These are phyloP conservation scores for Drosophila antonietae DNA, from an alignment of 2,888 invertebrate species.

Conservation along the genomic window DNA sequence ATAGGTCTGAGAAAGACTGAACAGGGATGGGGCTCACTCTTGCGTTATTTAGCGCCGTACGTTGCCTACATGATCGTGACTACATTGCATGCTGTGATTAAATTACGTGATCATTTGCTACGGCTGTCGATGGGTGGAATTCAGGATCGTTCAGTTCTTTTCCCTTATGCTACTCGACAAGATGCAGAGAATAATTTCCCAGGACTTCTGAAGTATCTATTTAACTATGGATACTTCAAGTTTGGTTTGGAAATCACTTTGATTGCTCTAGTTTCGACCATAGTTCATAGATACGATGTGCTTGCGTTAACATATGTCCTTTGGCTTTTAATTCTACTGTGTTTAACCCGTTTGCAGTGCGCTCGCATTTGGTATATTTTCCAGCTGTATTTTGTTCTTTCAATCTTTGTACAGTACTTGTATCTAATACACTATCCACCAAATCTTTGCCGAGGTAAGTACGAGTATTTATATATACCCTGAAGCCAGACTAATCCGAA, in stretches of 20 bases:
- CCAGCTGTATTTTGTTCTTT: constrained; percentile 90
- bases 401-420: constrained; percentile 95
- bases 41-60: constrained; percentile 90
- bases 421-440: constrained; percentile 95
- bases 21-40: constrained; percentile 85
- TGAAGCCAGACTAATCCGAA: too few species aligned
- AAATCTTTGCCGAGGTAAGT: constrained; percentile 91
- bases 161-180: constrained; percentile 91
- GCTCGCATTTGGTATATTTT: constrained; percentile 93
- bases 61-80: constrained; percentile 93
- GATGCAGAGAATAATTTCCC: constrained; percentile 94
- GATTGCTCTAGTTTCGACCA: constrained; percentile 93
- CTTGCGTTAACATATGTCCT: constrained; percentile 93
- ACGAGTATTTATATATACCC: constrained; percentile 46
- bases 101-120: constrained; percentile 90
- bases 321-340: constrained; percentile 91
- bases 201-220: constrained; percentile 92
- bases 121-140: constrained; percentile 85
- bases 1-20: constrained; percentile 91
- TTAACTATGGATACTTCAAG: constrained; percentile 98
- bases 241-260: constrained; percentile 97
- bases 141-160: constrained; percentile 88
- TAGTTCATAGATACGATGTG: constrained; percentile 95
- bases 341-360: constrained; percentile 87
- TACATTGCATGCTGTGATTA: constrained; percentile 93